phyloP scores from a whole-genome alignment of 92 coral and sea anemone genomes.

The Zoanthus gigantus region DNA sequence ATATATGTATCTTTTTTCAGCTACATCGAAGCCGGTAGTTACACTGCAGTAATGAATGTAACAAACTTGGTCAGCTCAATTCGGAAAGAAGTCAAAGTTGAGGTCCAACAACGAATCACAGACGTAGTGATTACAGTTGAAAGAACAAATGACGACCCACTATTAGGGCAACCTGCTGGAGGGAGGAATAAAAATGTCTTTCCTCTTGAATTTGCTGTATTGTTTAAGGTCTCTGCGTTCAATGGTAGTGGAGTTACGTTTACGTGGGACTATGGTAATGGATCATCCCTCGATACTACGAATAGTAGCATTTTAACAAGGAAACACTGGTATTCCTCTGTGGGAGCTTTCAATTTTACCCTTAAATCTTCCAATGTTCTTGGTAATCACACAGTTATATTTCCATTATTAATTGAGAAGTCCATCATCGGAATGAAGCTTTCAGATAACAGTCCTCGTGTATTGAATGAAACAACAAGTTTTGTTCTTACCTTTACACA shows the following conservation, averaged over 20 bases:
- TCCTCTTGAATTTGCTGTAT: constrained; percentile 63
- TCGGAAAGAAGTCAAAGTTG: constrained; percentile 21
- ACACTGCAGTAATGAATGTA: constrained; percentile 12
- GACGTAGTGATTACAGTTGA: constrained; percentile 9
- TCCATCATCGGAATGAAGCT: constrained; percentile 20
- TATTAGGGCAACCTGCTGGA: constrained; percentile 61
- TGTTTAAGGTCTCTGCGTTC: constrained; percentile 39
- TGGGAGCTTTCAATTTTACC: constrained; percentile 48
- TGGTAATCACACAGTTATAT: constrained; percentile 4
- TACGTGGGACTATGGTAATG: constrained; percentile 66
- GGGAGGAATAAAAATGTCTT: constrained; percentile 49
- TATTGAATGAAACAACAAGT: constrained; percentile 39
- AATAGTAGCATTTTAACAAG: constrained; percentile 25
- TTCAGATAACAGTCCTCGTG: constrained; percentile 67
- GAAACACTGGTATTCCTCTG: constrained; percentile 49
- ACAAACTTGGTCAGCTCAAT: constrained; percentile 43
- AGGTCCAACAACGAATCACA: constrained; percentile 36
- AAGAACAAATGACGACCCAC: constrained; percentile 19
- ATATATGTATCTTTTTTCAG: constrained; percentile 31
- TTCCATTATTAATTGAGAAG: background rate
- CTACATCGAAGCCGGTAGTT: constrained; percentile 22
- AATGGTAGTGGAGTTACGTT: constrained; percentile 64
- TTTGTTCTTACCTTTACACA: constrained; percentile 45
- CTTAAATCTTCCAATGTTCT: constrained; percentile 59
- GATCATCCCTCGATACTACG: constrained; percentile 10